Conservation (phyloP, 2,888 invertebrate genomes). For the Heliconius ethilla region DNA sequence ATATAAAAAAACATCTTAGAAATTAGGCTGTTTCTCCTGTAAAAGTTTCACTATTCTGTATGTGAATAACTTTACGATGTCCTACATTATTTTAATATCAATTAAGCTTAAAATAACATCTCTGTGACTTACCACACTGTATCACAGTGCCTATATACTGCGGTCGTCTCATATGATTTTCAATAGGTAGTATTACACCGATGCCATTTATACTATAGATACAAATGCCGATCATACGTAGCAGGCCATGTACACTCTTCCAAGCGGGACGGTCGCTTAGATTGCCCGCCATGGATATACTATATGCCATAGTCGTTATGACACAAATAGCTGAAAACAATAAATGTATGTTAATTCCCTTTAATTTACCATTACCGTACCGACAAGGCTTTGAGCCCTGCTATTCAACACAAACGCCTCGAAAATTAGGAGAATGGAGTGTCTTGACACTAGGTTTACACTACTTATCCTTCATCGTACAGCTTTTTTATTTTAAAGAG, state of each 20-base stretch:
- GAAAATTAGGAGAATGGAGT: background rate
- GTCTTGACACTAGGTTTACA: background rate
- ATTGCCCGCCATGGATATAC: constrained; percentile 45
- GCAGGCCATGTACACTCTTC: constrained; percentile 56
- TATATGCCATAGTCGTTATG: constrained; percentile 56
- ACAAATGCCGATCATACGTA: constrained; percentile 75
- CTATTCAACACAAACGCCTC: too few species aligned
- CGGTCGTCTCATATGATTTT: constrained; percentile 64
- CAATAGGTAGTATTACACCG: constrained; percentile 57
- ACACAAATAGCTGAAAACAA: constrained; percentile 56
- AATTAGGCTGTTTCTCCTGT: too few species aligned
- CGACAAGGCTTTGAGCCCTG: too few species aligned
- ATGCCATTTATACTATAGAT: constrained; percentile 77
- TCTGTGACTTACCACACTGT: constrained; percentile 47
- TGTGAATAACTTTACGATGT: background rate
- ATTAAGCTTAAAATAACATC: background rate
- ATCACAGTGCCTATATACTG: constrained; percentile 53
- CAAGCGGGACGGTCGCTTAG: constrained; percentile 54
- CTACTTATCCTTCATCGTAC: too few species aligned
- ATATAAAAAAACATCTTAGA: too few species aligned
- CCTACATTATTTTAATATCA: background rate
- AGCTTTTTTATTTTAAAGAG: too few species aligned
- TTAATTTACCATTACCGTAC: too few species aligned
- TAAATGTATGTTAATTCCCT: background rate
- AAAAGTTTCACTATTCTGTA: too few species aligned